phyloP scores from a whole-genome alignment of 2,113 vertebrate genomes.

The Pteronura brasiliensis region DNA sequence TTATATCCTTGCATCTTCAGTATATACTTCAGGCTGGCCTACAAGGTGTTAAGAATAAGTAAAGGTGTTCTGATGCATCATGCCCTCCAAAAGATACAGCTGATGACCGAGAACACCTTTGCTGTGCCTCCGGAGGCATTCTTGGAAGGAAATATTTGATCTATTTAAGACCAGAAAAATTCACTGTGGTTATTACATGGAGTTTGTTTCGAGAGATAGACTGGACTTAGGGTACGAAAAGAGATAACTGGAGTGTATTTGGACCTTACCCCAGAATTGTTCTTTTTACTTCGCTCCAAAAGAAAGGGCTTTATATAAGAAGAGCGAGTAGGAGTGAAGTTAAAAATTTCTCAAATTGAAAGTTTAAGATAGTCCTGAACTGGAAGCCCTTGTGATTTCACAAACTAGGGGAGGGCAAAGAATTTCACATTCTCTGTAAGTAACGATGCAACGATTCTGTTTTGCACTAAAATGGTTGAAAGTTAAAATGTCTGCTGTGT shows the following conservation, averaged over 20 bases:
- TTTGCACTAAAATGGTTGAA: not conserved
- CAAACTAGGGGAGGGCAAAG: not conserved
- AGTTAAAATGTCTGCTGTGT: not conserved
- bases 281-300: not conserved
- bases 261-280: not conserved
- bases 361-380: not conserved
- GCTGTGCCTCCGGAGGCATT: not conserved
- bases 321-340: not conserved
- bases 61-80: not conserved
- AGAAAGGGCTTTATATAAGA: not conserved
- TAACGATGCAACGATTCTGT: not conserved
- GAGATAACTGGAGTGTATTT: not conserved
- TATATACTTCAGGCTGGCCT: not conserved
- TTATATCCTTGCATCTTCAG: not conserved
- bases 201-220: not conserved
- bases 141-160: not conserved
- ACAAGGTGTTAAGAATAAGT: not conserved
- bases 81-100: not conserved
- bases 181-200: not conserved
- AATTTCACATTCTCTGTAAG: not conserved
- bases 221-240: not conserved
- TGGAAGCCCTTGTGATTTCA: not conserved
- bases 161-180: not conserved
- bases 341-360: not conserved
- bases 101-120: not conserved